Evolutionary conservation across 2,888 invertebrate species (phyloP).

Genomic region (Drosophila mayaguana): DNA sequence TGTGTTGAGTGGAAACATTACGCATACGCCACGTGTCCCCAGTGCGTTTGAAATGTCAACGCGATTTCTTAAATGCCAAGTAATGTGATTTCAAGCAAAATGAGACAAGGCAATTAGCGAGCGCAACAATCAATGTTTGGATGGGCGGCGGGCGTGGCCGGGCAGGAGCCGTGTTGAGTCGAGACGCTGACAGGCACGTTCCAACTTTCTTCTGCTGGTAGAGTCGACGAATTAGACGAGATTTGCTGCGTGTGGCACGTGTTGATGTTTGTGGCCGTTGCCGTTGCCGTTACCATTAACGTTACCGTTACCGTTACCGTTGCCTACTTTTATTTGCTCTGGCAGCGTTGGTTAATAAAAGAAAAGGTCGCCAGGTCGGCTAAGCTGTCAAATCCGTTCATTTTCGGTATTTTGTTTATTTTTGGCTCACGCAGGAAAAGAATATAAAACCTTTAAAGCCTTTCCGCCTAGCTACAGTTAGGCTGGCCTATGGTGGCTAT

Average conservation of each 20-base stretch:
- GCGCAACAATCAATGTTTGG: constrained; percentile 38
- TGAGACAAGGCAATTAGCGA: constrained; percentile 59
- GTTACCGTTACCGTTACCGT: not conserved
- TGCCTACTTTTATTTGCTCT: constrained; percentile 31
- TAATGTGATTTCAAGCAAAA: constrained; percentile 33
- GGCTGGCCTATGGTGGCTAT: not conserved
- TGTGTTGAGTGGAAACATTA: constrained; percentile 20
- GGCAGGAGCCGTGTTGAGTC: not conserved
- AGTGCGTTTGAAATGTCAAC: constrained; percentile 23
- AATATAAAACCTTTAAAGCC: not conserved
- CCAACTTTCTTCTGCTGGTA: not conserved
- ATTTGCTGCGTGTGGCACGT: constrained; percentile 66
- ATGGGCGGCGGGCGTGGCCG: not conserved
- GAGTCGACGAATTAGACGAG: constrained; percentile 56
- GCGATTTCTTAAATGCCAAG: constrained; percentile 35
- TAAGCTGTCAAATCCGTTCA: constrained; percentile 49
- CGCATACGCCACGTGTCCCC: constrained; percentile 43
- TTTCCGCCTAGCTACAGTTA: not conserved
- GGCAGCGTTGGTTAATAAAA: constrained; percentile 36
- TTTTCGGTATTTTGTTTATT: constrained; percentile 21
- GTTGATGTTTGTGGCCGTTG: constrained; percentile 14
- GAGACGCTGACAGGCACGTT: constrained; percentile 53
- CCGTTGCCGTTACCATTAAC: constrained; percentile 2
- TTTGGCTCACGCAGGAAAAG: constrained; percentile 7
- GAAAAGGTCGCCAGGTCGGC: constrained; percentile 41